Base-by-base conservation (phyloP, 1,140 invertebrate species). In the Homarus americanus region DNA sequence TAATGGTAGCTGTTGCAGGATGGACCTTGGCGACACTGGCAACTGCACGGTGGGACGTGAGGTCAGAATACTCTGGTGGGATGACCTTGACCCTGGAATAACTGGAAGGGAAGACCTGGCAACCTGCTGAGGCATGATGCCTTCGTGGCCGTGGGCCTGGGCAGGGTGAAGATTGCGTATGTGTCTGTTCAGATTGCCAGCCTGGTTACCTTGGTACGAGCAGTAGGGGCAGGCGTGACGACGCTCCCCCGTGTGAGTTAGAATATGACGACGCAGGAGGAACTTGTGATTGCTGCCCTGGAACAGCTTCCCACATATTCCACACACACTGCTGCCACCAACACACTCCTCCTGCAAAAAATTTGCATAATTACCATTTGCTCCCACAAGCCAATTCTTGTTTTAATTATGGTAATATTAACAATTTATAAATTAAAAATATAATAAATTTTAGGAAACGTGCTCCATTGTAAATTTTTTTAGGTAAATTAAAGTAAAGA, bases 221-320 rank as follows among this genome's bases (percentile, higher is more conserved):
- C 91, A 92, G 72, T 92, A 87, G 20, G 91, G 92, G 66, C 94
- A 94, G 32, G 91, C 85, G 78, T 94, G 94, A 28, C 93, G 94
- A 12, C 93, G 86, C 91, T 95, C 94, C 40, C 94, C 94, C 17
- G 94, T 94, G 92, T 95, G 95, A 9, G 94, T 94, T 10, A 94
- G 93, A 32, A 94, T 93, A 92, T 95, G 95, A 0, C 98, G 95
- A 41, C 88, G 66, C 88, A 90, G 80, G 17, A 90, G 78, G 49
- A 90, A 90, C 44, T 82, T 82, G 41, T 90, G 88, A 44, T 90
- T 90, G 78, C 63, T 76, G 32, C 88, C 88, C 28, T 90, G 80
- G 88, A 90, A 90, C 80, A 76, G n/a, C 88, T 83, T 90, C 7
- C 88, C 88, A 73, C 88, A 90, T n/a, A 90, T 72, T 17, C 72